Conservation (phyloP, 2,888 invertebrate species). For the Drosophila lacicola region DNA sequence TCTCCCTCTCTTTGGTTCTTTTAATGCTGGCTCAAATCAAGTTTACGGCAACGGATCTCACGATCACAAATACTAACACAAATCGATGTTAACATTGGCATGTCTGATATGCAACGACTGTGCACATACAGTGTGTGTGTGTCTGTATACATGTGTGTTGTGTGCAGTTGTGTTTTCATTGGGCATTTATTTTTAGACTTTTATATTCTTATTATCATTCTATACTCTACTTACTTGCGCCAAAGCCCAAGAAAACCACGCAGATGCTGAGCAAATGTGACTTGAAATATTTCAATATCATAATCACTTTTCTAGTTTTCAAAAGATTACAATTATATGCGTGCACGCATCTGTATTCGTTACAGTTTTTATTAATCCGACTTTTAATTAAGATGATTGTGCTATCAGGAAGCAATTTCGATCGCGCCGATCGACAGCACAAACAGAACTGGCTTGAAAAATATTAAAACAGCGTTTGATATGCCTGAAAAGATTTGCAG, state of each 20-base stretch:
- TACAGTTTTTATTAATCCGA: not conserved
- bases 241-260: slow-evolving; percentile 21
- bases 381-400: slow-evolving; percentile 8
- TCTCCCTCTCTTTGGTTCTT: slow-evolving; percentile 2
- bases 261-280: slow-evolving; percentile 26
- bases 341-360: not conserved
- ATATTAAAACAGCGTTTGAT: slow-evolving; percentile 10
- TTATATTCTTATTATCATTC: slow-evolving; percentile 31
- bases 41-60: slow-evolving; percentile 32
- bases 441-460: slow-evolving; percentile 52
- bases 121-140: slow-evolving; percentile 1
- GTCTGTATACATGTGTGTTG: not conserved
- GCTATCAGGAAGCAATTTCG: slow-evolving; percentile 19
- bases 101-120: not conserved
- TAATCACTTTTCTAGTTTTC: slow-evolving; percentile 3
- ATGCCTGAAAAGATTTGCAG: not conserved
- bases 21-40: slow-evolving; percentile 38
- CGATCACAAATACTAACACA: slow-evolving; percentile 7
- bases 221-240: slow-evolving; percentile 62
- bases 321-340: not conserved
- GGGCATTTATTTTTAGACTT: slow-evolving; percentile 14
- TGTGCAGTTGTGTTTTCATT: not conserved
- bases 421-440: slow-evolving; percentile 50
- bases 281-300: slow-evolving; percentile 17
- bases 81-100: slow-evolving; percentile 6